Conservation (phyloP, 2,113 vertebrate species). For the Macrotis lagotis region DNA sequence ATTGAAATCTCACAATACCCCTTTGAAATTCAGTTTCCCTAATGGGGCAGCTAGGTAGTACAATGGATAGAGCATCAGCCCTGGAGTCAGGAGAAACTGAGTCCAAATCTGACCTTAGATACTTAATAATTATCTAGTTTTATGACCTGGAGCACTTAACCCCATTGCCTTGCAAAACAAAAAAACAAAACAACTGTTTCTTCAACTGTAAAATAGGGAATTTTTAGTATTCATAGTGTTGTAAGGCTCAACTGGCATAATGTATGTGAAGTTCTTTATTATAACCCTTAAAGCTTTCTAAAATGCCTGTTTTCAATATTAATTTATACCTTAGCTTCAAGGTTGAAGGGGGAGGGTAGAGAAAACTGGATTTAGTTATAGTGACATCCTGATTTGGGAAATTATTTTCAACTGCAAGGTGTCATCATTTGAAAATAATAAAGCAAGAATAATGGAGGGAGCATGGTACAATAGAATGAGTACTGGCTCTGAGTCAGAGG, state of each 20-base stretch:
- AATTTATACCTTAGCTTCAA: background rate
- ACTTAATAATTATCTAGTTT: too few species aligned
- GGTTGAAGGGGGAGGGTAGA: background rate
- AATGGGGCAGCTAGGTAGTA: too few species aligned
- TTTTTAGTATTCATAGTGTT: background rate
- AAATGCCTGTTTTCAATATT: background rate
- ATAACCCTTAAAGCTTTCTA: background rate
- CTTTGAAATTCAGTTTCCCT: too few species aligned
- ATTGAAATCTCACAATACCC: too few species aligned
- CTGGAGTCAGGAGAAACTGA: too few species aligned
- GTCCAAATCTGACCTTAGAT: too few species aligned
- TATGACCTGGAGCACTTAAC: too few species aligned
- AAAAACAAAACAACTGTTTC: too few species aligned
- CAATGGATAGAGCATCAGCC: too few species aligned
- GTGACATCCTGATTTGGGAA: background rate
- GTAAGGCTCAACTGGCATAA: background rate
- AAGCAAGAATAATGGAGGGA: background rate
- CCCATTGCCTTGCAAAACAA: too few species aligned
- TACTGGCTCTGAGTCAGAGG: background rate
- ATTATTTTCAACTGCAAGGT: background rate
- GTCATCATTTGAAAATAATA: background rate
- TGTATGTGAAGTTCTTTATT: background rate
- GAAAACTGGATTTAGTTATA: background rate
- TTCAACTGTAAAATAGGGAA: background rate
- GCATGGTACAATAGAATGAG: background rate